Base-by-base conservation (phyloP, 2,888 invertebrate genomes). In the Geophilus truncorum region DNA sequence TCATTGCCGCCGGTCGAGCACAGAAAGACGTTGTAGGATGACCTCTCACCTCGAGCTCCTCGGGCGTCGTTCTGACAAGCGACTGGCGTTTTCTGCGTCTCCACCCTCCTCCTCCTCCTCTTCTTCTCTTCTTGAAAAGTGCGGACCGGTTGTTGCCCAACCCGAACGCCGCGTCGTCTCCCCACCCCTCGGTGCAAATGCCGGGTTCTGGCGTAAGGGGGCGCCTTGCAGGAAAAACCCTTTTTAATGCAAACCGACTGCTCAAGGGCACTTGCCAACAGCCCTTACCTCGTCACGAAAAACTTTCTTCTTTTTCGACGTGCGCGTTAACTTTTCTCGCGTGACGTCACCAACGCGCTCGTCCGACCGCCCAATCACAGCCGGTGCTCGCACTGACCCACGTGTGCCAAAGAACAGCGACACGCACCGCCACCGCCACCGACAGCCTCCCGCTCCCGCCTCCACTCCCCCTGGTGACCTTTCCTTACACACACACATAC, bases 181-280 rank as follows among this genome's bases (percentile, higher is more conserved):
- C 77, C 34, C 34, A 77, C 77, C 36, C 77, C 32, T 77, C 36
- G 34, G 32, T 36, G 34, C 21, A 77, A 77, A 36, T 77, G 34
- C 21, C 34, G 18, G 77, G 77, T 21, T 36, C 77, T 9, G 32
- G 77, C 32, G 36, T 18, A 32, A 77, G 77, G 77, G 76, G 32
- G 77, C 70, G 70, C 70, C 28, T 28, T 4, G 25, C n/a, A 70
- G 70, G 70, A 70, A 70, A 51, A 70, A 70, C 70, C 70, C 70
- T 70, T 28, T 70, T 70, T 70, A 70, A 70, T 70, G 28, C 70
- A 70, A 70, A 70, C 70, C 70, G 18, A 70, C 70, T 70, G 70
- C 70, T 70, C 70, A 70, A 70, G 70, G 70, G 70, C 70, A 70
- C 70, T 70, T 70, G 70, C 70, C 70, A 70, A 70, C 70, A 70